Evolutionary conservation across 1,140 invertebrate genomes (phyloP).

Genomic region (Alviniconcha marisindica): DNA sequence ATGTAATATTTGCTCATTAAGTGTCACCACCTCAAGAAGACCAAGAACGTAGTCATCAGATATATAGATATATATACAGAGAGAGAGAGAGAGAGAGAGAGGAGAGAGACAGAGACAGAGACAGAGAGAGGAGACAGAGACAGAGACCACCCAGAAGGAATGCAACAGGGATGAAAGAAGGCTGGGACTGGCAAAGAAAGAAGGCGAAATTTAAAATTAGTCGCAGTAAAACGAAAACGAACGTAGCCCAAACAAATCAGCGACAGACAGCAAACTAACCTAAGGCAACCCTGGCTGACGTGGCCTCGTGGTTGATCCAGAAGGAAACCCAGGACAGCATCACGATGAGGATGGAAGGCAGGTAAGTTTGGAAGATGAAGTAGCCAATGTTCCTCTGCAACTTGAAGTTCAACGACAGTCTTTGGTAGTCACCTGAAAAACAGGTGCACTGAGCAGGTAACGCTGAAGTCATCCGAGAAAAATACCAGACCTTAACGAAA

Average conservation of each 20-base stretch:
- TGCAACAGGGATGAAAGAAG: background rate
- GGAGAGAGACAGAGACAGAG: background rate
- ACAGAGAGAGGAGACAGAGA: background rate
- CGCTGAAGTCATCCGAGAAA: too few species aligned
- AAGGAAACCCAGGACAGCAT: conserved; percentile 93
- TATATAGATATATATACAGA: too few species aligned
- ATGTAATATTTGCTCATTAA: too few species aligned
- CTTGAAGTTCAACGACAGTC: conserved; percentile 90
- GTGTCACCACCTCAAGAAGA: too few species aligned
- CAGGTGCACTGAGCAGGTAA: too few species aligned
- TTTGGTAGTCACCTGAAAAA: conserved; percentile 84
- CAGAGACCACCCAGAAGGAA: background rate
- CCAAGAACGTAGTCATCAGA: too few species aligned
- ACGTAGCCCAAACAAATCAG: background rate
- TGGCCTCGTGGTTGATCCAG: conserved; percentile 91
- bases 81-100: background rate
- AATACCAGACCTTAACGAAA: too few species aligned
- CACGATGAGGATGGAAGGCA: conserved; percentile 89
- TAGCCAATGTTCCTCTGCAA: conserved; percentile 88
- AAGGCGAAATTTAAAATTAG: background rate
- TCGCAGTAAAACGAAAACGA: background rate
- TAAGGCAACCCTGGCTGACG: conserved; percentile 86
- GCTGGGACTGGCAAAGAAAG: background rate
- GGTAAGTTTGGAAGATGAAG: conserved; percentile 90
- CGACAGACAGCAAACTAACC: conserved; percentile 77